Conservation (phyloP, 2,113 vertebrate species). For the Suricata suricatta region DNA sequence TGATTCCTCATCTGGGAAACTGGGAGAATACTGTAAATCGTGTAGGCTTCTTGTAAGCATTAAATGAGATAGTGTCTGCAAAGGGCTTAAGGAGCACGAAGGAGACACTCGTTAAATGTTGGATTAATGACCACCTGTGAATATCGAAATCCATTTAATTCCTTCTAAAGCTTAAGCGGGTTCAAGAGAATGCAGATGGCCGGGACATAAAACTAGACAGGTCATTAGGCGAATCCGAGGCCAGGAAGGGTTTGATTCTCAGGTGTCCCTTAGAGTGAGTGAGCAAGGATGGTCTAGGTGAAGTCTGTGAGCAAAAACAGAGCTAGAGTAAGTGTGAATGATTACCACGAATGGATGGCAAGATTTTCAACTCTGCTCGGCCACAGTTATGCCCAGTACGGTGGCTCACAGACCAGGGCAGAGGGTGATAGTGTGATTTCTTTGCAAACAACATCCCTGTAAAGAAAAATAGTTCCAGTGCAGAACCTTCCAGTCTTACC, state of each 20-base stretch:
- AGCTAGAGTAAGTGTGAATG: not conserved
- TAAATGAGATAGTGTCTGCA: not conserved
- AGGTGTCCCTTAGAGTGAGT: not conserved
- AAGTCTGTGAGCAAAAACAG: not conserved
- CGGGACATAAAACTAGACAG: not conserved
- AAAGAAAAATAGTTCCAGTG: not conserved
- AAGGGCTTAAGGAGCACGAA: not conserved
- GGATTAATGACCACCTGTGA: not conserved
- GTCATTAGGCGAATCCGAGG: not conserved
- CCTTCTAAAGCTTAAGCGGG: not conserved
- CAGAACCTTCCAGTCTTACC: not conserved
- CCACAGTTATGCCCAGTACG: not conserved
- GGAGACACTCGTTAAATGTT: not conserved
- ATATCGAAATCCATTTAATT: slow-evolving; percentile 11
- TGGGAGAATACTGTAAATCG: not conserved
- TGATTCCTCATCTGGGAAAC: not conserved
- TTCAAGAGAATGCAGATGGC: not conserved
- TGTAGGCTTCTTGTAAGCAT: not conserved
- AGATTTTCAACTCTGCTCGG: not conserved
- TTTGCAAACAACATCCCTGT: not conserved
- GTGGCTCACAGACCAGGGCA: not conserved
- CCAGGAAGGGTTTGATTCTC: slow-evolving; percentile 8
- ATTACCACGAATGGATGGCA: not conserved
- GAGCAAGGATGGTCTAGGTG: not conserved
- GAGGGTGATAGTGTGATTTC: not conserved